Percentiles rank a stretch among this genome's conserved stretches.
phyloP scores from a whole-genome alignment of 2,888 invertebrate genomes.

The Poecilobothrus nobilitatus region DNA sequence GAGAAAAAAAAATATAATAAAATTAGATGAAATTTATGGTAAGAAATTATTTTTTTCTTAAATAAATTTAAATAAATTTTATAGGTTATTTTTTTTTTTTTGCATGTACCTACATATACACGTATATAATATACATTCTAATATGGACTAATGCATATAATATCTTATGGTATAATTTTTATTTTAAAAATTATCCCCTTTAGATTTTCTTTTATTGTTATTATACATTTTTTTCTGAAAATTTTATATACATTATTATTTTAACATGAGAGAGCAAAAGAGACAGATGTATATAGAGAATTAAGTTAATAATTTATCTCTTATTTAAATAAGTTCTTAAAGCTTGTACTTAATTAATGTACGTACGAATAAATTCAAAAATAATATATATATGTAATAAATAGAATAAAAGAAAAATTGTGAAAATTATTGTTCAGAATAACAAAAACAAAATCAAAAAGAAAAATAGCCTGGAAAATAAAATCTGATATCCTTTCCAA shows the following conservation, averaged over 20 bases:
- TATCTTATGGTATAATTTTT: too few relatives aligned
- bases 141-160: too few relatives aligned
- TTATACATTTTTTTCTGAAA: neutral
- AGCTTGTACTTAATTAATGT: neutral
- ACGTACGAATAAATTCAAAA: neutral
- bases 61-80: slow-evolving; percentile 1
- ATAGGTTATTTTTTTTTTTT: neutral
- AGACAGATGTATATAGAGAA: neutral
- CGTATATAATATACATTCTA: too few relatives aligned
- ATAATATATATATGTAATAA: neutral
- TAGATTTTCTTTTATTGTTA: neutral
- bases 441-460: too few relatives aligned
- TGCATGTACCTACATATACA: too few relatives aligned
- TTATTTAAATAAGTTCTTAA: neutral
- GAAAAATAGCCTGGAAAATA: too few relatives aligned
- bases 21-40: neutral
- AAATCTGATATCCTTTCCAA: too few relatives aligned
- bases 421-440: neutral
- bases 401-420: too few relatives aligned
- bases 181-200: neutral
- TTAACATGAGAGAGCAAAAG: neutral
- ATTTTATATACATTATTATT: neutral
- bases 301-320: neutral
- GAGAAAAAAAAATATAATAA: too few relatives aligned
- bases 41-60: neutral